phyloP scores from a whole-genome alignment of 2,888 invertebrate species.

The Pharmacophagus antenor region DNA sequence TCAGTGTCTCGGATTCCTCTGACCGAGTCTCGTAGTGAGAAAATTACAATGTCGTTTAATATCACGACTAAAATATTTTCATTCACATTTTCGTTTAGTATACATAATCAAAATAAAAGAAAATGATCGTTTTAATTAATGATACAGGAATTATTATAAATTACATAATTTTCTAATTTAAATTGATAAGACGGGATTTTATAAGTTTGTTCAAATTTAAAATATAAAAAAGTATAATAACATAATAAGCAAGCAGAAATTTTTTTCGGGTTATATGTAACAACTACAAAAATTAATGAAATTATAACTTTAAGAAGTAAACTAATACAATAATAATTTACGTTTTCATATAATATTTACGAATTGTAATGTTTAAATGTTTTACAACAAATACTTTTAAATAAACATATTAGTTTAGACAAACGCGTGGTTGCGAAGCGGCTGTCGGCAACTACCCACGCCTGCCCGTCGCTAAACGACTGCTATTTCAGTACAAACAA shows the following conservation, averaged over 20 bases:
- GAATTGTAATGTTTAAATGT: neutral
- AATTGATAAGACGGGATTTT: too few species aligned
- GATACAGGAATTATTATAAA: too few species aligned
- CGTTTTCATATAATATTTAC: neutral
- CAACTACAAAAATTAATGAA: too few species aligned
- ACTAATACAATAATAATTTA: neutral
- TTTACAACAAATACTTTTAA: neutral
- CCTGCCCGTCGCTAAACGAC: conserved; percentile 42
- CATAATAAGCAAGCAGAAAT: neutral
- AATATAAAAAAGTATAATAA: too few species aligned
- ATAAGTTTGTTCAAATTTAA: too few species aligned
- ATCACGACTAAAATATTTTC: conserved; percentile 13
- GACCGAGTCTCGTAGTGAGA: conserved; percentile 14
- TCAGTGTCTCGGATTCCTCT: conserved; percentile 19
- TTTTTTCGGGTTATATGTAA: too few species aligned
- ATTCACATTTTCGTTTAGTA: conserved; percentile 8
- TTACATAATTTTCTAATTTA: too few species aligned
- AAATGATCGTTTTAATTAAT: too few species aligned
- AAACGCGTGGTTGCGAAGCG: conserved; percentile 42
- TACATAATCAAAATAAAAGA: neutral
- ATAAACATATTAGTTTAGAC: conserved; percentile 36
- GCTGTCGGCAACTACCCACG: conserved; percentile 45
- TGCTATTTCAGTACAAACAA: conserved; percentile 47
- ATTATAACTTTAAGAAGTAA: too few species aligned
- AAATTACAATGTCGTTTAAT: conserved; percentile 11